Evolutionary conservation across 2,888 invertebrate species (phyloP).

Genomic region (Pseudeuparius sepicola): DNA sequence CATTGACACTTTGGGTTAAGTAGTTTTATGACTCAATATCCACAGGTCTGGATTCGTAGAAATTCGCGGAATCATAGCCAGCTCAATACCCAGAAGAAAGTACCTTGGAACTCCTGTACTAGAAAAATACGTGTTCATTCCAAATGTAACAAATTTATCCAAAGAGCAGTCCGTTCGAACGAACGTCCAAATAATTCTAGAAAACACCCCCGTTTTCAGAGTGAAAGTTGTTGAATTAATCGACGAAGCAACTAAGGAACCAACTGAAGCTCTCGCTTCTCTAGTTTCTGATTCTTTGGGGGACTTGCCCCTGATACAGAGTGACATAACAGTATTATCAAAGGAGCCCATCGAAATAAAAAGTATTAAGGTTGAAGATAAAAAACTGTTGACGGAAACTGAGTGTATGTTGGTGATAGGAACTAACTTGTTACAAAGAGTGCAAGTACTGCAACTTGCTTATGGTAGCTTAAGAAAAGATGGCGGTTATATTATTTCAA

Average conservation of each 20-base stretch:
- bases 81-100: conserved; percentile 57
- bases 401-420: conserved; percentile 28
- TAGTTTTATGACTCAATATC: no score
- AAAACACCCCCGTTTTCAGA: conserved; percentile 50
- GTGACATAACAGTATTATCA: conserved; percentile 49
- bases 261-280: background rate
- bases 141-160: conserved; percentile 40
- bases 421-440: conserved; percentile 40
- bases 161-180: conserved; percentile 42
- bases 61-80: conserved; percentile 65
- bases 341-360: conserved; percentile 26
- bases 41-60: conserved; percentile 64
- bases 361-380: conserved; percentile 50
- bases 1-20: no score
- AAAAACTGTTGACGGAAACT: conserved; percentile 40
- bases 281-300: conserved; percentile 49
- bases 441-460: conserved; percentile 21
- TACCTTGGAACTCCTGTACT: conserved; percentile 63
- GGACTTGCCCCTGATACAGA: conserved; percentile 59
- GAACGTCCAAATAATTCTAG: conserved; percentile 60
- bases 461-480: conserved; percentile 37
- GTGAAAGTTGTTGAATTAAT: conserved; percentile 33
- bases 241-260: conserved; percentile 12
- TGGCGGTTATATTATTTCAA: conserved; percentile 50
- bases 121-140: conserved; percentile 64